Evolutionary conservation across 2,888 invertebrate genomes (phyloP), one percentile per base, ranked within the genome.

Genomic region (Noctua janthina): DNA sequence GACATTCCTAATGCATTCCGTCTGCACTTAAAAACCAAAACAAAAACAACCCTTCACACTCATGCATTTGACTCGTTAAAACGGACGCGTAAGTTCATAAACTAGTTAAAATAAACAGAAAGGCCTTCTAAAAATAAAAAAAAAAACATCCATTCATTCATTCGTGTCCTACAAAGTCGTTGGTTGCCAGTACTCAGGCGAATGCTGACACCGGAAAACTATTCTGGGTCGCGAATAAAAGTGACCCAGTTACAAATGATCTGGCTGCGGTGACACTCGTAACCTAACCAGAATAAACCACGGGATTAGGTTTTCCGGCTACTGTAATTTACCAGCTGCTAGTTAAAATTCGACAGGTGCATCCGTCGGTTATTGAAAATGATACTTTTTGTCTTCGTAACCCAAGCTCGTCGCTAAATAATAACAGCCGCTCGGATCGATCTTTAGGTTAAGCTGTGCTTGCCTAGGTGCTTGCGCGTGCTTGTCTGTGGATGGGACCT

Each of bases 201-300:
- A 93, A 92, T 89, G 93, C 93, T 93, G 94, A 92, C 93, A 92
- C 90, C 90, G 90, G 88, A 74, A 87, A 91, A 93, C 91, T 92
- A 92, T 94, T 93, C 93, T 92, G 91, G 93, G 93, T 93, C 93
- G 91, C 91, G 92, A 92, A 94, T 94, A 94, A 92, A 93, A 94
- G 89, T 93, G 95, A 94, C 95, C 95, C 86, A 95, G 92, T 94
- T 95, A 92, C 93, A 91, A 93, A 93, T 94, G 93, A 94, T 94
- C 93, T 92, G 92, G 91, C 92, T 90, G 86, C 84, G 84, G 79
- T 82, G 78, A 78, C 87, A 88, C 86, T 89, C 81, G 88, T 90
- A 89, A 88, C 87, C 81, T 89, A 88, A 89, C 88, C 79, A 82
- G 88, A 87, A 89, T 91, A 88, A 87, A 90, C 85, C 73, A 86